Evolutionary conservation across 2,797 vertebrate species (phyloP), one percentile per base, ranked within the genome.

Genomic region (Cynodonichthys magdalenae): DNA sequence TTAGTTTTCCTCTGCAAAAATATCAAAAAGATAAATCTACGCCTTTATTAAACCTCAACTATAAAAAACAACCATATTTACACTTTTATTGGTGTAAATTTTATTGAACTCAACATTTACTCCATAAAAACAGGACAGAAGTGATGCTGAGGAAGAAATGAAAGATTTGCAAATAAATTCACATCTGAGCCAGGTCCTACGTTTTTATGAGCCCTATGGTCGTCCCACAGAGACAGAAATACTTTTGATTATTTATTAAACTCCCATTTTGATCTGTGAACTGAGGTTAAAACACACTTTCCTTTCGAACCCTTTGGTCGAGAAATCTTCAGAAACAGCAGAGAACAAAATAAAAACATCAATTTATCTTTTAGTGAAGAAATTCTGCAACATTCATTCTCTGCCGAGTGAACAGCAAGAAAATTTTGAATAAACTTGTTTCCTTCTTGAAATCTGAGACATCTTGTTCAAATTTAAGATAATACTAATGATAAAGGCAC

Each of bases 91-190:
- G 74, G 56, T 84, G 81, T 84, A 82, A 79, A 65, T 45, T 87
- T 79, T 90, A 89, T 88, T 89, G 71, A 88, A 87, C 54, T 66
- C 15, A 90, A 86, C 80, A 80, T 66, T 66, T 80, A 74, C 45
- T 67, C 78, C 54, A 53, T 74, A 79, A 82, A 77, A 68, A 76
- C 59, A 84, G 65, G 69, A 88, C 71, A 77, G 11, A 64, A 71
- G 15, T 57, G 66, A 69, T 65, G 27, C 71, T 58, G 51, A 62
- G 59, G n/a, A 24, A 53, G 51, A 66, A 71, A 29, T 11, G 29
- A 50, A 48, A 77, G 68, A 71, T 45, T 68, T 67, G 80, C 70
- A 69, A 47, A 63, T 17, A 66, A 77, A 74, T 66, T 63, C 73
- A 82, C 63, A 64, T 78, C 29, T 29, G 59, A 66, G 63, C 48